Base-by-base conservation (phyloP, 2,888 invertebrate genomes). In the Synergus gifuensis region DNA sequence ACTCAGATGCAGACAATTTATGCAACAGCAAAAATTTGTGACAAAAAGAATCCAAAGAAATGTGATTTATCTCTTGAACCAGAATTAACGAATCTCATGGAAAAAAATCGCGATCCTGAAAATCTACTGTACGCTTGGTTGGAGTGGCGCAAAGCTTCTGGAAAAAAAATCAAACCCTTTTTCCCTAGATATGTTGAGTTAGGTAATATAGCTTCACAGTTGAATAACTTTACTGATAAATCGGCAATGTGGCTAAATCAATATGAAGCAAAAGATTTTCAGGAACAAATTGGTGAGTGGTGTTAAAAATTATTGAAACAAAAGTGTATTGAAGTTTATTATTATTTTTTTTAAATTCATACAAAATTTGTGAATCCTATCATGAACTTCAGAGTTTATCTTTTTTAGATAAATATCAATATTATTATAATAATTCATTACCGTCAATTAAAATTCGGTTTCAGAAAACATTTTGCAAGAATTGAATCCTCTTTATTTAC, bases 91-190 rank as follows among this genome's bases (percentile, higher is more conserved):
- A 94, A 95, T 79, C 93, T 96, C 14, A 93, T 97, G 83, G 92
- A 94, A 0, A 94, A 92, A 49, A 96, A 96, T 78, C 94, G 95
- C 76, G 94, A 98, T 89, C 96, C 96, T 1, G 95, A 97, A n/a
- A 96, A 96, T 88, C 91, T 98, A 84, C 94, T 95, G 87, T 94
- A 97, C 88, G 93, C 95, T 2, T 98, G 98, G 98, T 90, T 94
- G 4, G 94, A 96, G 87, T 98, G 97, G 96, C 94, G 98, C 85
- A 95, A 94, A 42, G 95, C 95, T 0, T 93, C 95, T 2, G 96
- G 96, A 0, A 94, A 95, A 4, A 93, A 94, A 79, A 94, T 95
- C 0, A 94, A 90, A 60, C 83, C 89, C 0, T 81, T 90, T 58
- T 93, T 88, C 64, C 83, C 86, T 3, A 86, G 86, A 78, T 91